A percentile compares a stretch with the other conserved stretches of the same genome.
phyloP scores from a whole-genome alignment of 2,113 vertebrate species.

The Tupaia tana region DNA sequence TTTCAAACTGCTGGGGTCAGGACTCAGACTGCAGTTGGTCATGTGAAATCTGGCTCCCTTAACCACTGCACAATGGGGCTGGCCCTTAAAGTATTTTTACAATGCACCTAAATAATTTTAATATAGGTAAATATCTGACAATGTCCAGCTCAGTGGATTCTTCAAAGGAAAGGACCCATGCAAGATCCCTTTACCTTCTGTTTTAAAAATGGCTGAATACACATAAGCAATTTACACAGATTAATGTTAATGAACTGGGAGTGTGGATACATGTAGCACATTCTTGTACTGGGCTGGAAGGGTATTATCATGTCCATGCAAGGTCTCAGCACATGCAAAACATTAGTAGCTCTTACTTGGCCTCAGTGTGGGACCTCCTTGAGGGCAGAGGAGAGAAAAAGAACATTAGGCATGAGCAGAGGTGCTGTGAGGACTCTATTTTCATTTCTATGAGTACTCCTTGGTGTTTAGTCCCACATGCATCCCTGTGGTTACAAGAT shows the following conservation, averaged over 20 bases:
- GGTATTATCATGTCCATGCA: neutral
- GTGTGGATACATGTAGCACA: neutral
- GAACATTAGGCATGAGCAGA: neutral
- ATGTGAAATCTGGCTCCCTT: too few relatives aligned
- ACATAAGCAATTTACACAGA: neutral
- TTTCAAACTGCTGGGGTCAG: too few relatives aligned
- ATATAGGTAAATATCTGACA: constrained; percentile 14
- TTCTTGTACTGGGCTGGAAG: too few relatives aligned
- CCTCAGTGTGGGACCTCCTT: constrained; percentile 47
- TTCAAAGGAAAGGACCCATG: constrained; percentile 27
- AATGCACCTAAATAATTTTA: neutral
- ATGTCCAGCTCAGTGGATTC: neutral
- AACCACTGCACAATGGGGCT: too few relatives aligned
- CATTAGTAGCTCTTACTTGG: constrained; percentile 38
- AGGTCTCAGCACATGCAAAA: neutral
- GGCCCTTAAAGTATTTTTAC: neutral
- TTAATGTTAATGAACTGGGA: neutral
- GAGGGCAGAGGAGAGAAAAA: constrained; percentile 32
- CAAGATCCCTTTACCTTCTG: neutral
- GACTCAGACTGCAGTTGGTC: too few relatives aligned
- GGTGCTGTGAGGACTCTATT: neutral
- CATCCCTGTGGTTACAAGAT: neutral
- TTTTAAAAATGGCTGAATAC: neutral
- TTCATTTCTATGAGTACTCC: neutral
- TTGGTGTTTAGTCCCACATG: neutral